Evolutionary conservation across 2,797 vertebrate species (phyloP).

Genomic region (Lacerta bilineata): DNA sequence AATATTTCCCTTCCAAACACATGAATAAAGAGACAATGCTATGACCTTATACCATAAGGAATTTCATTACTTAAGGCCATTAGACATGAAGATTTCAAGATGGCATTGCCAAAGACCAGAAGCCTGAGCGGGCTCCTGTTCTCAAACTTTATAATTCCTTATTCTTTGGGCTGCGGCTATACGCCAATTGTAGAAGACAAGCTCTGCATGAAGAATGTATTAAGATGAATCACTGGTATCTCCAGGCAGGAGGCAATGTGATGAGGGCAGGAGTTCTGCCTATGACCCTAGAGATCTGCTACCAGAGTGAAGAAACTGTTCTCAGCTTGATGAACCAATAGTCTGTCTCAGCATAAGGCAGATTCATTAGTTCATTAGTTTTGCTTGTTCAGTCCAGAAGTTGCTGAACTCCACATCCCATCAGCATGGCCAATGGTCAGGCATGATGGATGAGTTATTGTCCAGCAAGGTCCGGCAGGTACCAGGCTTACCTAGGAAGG

Average conservation of each 20-base stretch:
- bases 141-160: not conserved
- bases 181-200: not conserved
- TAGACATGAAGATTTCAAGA: not conserved
- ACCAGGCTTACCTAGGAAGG: not conserved
- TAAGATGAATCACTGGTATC: not conserved
- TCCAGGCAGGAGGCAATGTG: not conserved
- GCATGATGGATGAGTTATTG: too few species aligned
- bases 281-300: not conserved
- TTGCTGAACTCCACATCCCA: too few species aligned
- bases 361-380: too few species aligned
- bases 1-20: not conserved
- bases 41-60: not conserved
- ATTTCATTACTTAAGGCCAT: not conserved
- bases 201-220: not conserved
- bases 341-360: too few species aligned
- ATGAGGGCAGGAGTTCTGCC: not conserved
- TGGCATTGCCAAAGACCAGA: not conserved
- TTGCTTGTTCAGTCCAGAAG: too few species aligned
- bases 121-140: too few species aligned
- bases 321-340: not conserved
- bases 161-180: not conserved
- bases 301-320: not conserved
- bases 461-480: too few species aligned
- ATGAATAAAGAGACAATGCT: not conserved
- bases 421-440: too few species aligned